phyloP scores from a whole-genome alignment of 2,888 invertebrate genomes.

The Drosophila neonasuta region DNA sequence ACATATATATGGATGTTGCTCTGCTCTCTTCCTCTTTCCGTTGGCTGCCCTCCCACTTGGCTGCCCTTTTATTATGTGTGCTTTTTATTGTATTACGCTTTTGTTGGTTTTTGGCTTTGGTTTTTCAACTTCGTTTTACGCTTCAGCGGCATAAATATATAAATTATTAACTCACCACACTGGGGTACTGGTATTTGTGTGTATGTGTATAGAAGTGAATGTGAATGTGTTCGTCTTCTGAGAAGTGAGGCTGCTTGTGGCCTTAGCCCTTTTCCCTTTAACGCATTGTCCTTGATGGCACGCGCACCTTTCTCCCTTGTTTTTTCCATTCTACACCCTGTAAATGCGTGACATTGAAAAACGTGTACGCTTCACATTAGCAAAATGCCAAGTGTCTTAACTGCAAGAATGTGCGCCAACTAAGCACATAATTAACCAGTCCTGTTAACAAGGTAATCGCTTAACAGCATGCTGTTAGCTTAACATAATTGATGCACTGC shows the following conservation, averaged over 20 bases:
- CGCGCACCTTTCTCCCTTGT: slow-evolving; percentile 40
- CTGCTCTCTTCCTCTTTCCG: background rate
- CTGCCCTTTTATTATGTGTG: slow-evolving; percentile 71
- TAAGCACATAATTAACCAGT: background rate
- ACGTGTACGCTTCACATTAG: background rate
- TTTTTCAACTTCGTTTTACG: slow-evolving; percentile 73
- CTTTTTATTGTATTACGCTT: slow-evolving; percentile 71
- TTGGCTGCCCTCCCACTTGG: slow-evolving; percentile 21
- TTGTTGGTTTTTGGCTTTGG: slow-evolving; percentile 70
- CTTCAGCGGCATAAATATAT: slow-evolving; percentile 74
- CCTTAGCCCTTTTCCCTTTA: slow-evolving; percentile 55
- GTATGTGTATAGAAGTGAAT: slow-evolving; percentile 16
- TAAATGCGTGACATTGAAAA: background rate
- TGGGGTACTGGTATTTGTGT: slow-evolving; percentile 38
- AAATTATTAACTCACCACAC: slow-evolving; percentile 73
- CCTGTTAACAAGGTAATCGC: background rate
- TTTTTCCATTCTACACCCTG: slow-evolving; percentile 6
- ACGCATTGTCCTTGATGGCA: slow-evolving; percentile 45
- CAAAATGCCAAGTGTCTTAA: background rate
- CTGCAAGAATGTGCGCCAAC: background rate
- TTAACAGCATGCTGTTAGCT: slow-evolving; percentile 1
- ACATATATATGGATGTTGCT: slow-evolving; percentile 29
- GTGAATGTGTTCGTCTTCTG: slow-evolving; percentile 20
- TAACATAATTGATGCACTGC: slow-evolving; percentile 1
- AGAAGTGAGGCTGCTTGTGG: slow-evolving; percentile 42